Conservation (phyloP, 2,113 vertebrate genomes). For the Chamaetylas fuelleborni region DNA sequence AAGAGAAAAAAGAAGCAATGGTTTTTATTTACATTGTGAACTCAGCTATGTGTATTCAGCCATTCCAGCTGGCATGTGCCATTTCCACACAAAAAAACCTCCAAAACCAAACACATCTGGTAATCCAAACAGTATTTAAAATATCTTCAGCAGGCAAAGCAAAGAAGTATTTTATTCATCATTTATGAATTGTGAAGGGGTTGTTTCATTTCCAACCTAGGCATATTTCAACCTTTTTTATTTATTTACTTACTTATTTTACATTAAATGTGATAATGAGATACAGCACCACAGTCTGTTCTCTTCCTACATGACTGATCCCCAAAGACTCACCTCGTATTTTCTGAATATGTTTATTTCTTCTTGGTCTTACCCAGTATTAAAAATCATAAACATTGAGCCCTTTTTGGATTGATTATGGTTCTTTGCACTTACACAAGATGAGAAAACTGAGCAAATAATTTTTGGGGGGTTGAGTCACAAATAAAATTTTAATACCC, state of each 20-base stretch:
- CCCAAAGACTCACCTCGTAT: background rate
- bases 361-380: background rate
- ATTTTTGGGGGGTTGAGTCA: background rate
- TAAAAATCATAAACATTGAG: background rate
- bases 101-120: background rate
- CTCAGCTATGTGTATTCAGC: background rate
- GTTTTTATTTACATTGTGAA: background rate
- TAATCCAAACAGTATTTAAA: background rate
- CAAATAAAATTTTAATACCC: conserved; percentile 3
- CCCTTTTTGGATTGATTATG: background rate
- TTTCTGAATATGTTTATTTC: background rate
- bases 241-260: background rate
- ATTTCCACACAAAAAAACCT: accelerated
- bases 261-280: background rate
- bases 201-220: background rate
- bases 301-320: background rate
- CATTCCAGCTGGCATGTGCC: background rate
- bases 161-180: background rate
- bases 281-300: background rate
- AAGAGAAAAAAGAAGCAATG: background rate
- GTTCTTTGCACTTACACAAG: background rate
- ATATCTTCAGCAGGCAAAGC: background rate
- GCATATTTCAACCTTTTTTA: background rate
- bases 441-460: background rate
- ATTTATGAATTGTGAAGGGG: background rate